A percentile compares a stretch with the other conserved stretches of the same genome.
Evolutionary conservation across 2,888 invertebrate species (phyloP).

Genomic region (Stictocephala bisonia): DNA sequence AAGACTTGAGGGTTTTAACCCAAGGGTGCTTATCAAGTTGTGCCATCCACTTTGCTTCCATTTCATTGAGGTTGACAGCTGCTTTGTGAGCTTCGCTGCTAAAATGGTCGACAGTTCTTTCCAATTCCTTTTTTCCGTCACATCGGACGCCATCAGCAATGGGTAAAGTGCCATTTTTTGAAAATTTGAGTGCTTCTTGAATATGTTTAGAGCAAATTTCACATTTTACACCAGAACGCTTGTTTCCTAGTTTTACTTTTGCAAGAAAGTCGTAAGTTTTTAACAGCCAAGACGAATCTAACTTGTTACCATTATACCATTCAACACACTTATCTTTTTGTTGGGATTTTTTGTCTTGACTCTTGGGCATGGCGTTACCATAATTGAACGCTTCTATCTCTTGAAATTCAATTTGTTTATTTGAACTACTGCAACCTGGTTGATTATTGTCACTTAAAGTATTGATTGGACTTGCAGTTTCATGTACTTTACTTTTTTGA

Average conservation of each 20-base stretch:
- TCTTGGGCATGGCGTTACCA: neutral
- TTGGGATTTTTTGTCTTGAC: neutral
- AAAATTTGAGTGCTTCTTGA: conserved; percentile 41
- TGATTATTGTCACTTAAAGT: neutral
- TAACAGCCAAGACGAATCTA: conserved; percentile 42
- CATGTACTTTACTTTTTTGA: neutral
- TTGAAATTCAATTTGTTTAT: neutral
- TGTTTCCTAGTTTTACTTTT: conserved; percentile 35
- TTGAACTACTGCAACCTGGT: neutral
- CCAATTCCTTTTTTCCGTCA: conserved; percentile 20
- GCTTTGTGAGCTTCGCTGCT: conserved; percentile 40
- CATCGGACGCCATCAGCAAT: conserved; percentile 44
- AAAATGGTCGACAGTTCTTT: conserved; percentile 43
- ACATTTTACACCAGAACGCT: conserved; percentile 41
- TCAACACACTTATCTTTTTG: neutral
- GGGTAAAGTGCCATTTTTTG: conserved; percentile 43
- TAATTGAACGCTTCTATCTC: too few relatives aligned
- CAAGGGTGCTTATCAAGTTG: conserved; percentile 47
- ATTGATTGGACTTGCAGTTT: neutral
- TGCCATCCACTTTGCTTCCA: conserved; percentile 30
- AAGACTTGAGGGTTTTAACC: conserved; percentile 39
- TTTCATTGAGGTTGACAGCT: conserved; percentile 29
- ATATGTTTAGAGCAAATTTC: conserved; percentile 38
- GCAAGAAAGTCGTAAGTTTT: conserved; percentile 37
- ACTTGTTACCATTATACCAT: conserved; percentile 38